These are phyloP conservation scores for Hoplostethus atlanticus DNA, from an alignment of 2,797 vertebrate genomes.

Conservation along the genomic window DNA sequence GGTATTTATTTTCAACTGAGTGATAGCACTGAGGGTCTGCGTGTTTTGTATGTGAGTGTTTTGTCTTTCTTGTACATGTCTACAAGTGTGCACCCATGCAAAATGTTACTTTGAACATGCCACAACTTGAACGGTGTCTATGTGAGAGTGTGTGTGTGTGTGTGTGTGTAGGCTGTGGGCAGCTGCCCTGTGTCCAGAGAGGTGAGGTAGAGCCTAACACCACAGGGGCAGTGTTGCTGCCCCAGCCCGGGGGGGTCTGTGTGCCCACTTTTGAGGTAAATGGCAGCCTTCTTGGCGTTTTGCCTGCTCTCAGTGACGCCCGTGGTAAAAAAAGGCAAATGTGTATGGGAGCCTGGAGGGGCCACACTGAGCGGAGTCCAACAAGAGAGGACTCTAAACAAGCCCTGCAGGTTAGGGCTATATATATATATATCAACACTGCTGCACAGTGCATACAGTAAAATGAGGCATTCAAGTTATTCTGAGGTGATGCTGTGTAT, in stretches of 20 bases:
- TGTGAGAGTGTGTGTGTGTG: conserved; percentile 64
- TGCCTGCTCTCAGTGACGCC: conserved; percentile 78
- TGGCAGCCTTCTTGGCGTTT: conserved; percentile 79
- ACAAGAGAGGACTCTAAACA: conserved; percentile 68
- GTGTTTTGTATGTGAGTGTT: conserved; percentile 55
- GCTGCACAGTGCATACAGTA: conserved; percentile 80
- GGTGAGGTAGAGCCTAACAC: conserved; percentile 89
- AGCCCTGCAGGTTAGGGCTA: conserved; percentile 80
- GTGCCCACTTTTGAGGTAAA: conserved; percentile 88
- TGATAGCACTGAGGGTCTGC: conserved; percentile 70
- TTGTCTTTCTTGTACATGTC: conserved; percentile 48
- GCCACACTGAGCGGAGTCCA: conserved; percentile 76
- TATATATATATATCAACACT: conserved; percentile 50
- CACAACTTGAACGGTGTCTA: conserved; percentile 56
- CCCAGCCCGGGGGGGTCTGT: conserved; percentile 78
- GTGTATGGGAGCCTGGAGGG: conserved; percentile 79
- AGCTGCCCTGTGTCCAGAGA: conserved; percentile 87
- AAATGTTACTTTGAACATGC: conserved; percentile 56
- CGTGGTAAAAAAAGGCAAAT: conserved; percentile 70
- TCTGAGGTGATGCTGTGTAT: conserved; percentile 82
- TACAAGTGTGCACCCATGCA: conserved; percentile 61
- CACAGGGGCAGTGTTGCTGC: conserved; percentile 81
- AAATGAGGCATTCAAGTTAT: conserved; percentile 87
- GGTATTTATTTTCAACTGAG: conserved; percentile 81
- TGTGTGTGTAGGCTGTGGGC: conserved; percentile 81